phyloP scores from a whole-genome alignment of 2,113 vertebrate species.

The Chrysemys picta region DNA sequence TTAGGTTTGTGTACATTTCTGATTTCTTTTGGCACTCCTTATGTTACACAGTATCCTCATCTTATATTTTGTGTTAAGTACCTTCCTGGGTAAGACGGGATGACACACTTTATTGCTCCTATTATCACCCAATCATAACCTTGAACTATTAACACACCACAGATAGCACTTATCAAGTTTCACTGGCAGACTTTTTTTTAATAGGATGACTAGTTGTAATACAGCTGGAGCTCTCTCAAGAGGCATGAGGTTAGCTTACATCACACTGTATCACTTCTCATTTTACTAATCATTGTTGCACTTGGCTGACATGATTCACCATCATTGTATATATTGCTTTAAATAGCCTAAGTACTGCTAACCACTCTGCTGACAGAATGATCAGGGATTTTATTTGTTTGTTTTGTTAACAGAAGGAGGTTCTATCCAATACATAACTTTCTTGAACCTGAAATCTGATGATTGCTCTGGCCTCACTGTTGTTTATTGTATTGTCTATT shows the following conservation, averaged over 20 bases:
- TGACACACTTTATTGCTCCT: background rate
- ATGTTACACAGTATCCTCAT: background rate
- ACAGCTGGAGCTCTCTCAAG: background rate
- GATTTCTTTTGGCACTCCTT: background rate
- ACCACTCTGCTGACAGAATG: fast-evolving
- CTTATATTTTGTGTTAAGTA: background rate
- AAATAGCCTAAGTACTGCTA: background rate
- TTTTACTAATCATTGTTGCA: fast-evolving
- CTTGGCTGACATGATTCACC: background rate
- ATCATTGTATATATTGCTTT: background rate
- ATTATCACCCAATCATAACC: background rate
- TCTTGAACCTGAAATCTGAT: background rate
- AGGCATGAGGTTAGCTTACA: background rate
- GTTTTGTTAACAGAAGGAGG: background rate
- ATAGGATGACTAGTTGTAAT: background rate
- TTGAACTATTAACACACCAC: background rate
- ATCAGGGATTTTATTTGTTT: background rate
- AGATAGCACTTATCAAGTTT: constrained; percentile 11
- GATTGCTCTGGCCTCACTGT: background rate
- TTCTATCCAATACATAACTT: background rate
- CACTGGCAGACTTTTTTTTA: background rate
- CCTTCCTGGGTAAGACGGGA: background rate
- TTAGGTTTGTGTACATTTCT: background rate
- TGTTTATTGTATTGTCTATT: background rate
- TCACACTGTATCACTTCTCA: background rate